Base-by-base conservation (phyloP, 2,888 invertebrate genomes). In the Xylota sylvarum region DNA sequence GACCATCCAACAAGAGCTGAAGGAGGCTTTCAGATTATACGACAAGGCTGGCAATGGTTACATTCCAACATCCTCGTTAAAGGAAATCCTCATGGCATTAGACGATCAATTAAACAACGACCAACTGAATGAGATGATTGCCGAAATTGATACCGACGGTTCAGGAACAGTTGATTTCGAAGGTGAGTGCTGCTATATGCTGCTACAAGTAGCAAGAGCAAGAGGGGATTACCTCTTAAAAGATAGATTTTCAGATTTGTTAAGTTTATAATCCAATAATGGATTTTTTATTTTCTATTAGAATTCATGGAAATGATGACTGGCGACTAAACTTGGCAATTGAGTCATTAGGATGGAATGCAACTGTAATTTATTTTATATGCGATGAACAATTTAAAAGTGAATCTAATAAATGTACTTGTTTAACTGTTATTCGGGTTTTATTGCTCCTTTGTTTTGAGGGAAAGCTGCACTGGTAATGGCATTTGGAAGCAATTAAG, bases 121-220 rank as follows among this genome's bases (percentile, higher is more conserved):
- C 88, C 98, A 98, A 93, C 95, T 99, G 91, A 98, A 98, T 91
- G 97, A 97, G 93, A 98, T 99, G 96, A 98, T 99, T 93, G 97
- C 97, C 92, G 99, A 99, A 94, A 98, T 99, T 91, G 99, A 99
- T 93, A 97, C 98, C 64, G 99, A 99, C 93, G 98, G 98, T 91
- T 98, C 98, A 90, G 99, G 99, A 91, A 99, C 99, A 89, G 99
- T 99, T 90, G 99, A 99, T 94, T 99, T 99, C 93, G 98, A 99
- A 94, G 98, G 98, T 98, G 93, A 93, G 93, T 90, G 50, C 17
- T 4, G n/a, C n/a, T n/a, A n/a, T n/a, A n/a, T 23, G 23, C 23
- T 23, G 23, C 23, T 1, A 3, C 23, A 2, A 23, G 23, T 3
- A 2, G 23, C 23, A 23, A 23, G 3, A 23, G 23, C 23, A 1